Conservation (phyloP, 2,888 invertebrate genomes). For the Eilema griseolum region DNA sequence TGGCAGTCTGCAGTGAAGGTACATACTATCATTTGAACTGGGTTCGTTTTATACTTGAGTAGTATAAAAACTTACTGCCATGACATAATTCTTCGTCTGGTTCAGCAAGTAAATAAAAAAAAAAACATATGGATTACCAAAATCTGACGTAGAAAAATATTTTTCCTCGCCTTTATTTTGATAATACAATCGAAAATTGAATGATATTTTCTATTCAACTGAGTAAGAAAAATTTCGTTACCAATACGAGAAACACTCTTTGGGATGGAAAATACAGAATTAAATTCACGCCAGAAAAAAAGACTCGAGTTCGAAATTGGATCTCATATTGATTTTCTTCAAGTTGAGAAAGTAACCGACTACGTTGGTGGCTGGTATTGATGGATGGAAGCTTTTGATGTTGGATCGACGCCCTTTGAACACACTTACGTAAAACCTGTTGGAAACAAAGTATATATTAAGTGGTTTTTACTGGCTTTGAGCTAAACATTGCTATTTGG, state of each 20-base stretch:
- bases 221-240: background rate
- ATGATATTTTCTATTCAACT: background rate
- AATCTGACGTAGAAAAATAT: background rate
- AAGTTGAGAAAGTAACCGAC: constrained; percentile 11
- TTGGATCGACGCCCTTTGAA: background rate
- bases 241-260: constrained; percentile 9
- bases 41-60: background rate
- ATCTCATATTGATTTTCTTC: constrained; percentile 15
- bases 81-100: background rate
- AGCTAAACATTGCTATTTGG: background rate
- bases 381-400: background rate
- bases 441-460: background rate
- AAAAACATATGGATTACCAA: background rate
- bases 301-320: constrained; percentile 13
- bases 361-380: constrained; percentile 1
- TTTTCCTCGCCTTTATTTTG: background rate
- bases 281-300: constrained; percentile 12
- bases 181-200: background rate
- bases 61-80: too few relatives aligned
- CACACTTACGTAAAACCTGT: background rate
- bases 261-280: constrained; percentile 17
- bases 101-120: background rate
- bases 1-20: too few relatives aligned
- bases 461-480: background rate
- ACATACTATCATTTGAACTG: background rate